phyloP scores from a whole-genome alignment of 92 coral and sea anemone genomes.

The Umimayanthus kanabou region DNA sequence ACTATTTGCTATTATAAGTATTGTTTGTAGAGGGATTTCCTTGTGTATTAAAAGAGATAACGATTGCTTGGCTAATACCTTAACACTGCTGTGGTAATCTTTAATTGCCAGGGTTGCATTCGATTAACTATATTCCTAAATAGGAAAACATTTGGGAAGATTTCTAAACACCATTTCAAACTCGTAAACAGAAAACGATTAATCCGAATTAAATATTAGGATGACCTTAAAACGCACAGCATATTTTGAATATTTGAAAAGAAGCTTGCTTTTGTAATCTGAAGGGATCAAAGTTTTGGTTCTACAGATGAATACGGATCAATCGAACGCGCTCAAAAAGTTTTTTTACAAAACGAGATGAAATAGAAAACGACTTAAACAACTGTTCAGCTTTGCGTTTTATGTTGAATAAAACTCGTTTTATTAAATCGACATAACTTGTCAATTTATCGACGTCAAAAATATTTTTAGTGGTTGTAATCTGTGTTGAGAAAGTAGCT shows the following conservation, averaged over 20 bases:
- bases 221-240: neutral
- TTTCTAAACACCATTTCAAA: no score
- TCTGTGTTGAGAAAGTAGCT: neutral
- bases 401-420: neutral
- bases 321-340: neutral
- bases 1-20: no score
- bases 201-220: neutral
- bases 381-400: no score
- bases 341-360: no score
- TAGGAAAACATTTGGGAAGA: neutral
- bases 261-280: neutral
- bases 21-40: neutral
- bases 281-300: neutral
- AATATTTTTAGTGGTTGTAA: no score
- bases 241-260: no score
- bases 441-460: no score
- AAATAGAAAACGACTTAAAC: neutral
- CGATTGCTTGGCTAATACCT: neutral
- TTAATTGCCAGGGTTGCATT: neutral
- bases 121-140: neutral
- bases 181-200: no score
- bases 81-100: neutral
- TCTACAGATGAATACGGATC: no score
- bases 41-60: neutral
- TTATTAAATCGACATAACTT: no score